phyloP scores from a whole-genome alignment of 2,888 invertebrate species.

The Pollenia labialis region DNA sequence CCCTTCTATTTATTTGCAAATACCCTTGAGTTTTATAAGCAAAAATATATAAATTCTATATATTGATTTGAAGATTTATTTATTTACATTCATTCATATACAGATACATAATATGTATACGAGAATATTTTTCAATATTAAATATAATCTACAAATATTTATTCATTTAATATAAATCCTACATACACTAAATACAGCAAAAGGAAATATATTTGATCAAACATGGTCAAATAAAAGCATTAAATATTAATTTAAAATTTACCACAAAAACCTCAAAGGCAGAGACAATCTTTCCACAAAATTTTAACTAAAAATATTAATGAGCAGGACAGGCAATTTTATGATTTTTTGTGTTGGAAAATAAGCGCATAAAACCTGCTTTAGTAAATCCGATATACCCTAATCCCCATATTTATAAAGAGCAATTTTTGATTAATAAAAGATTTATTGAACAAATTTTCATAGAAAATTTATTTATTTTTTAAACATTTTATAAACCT shows the following conservation, averaged over 20 bases:
- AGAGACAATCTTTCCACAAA: conserved; percentile 17
- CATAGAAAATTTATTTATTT: no score
- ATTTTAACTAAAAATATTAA: conserved; percentile 10
- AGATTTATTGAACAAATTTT: no score
- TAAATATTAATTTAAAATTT: conserved; percentile 55
- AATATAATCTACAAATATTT: conserved; percentile 19
- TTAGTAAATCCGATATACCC: no score
- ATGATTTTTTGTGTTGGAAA: neutral
- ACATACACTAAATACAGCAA: conserved; percentile 9
- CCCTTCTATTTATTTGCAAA: neutral
- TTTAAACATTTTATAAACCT: no score
- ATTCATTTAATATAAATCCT: conserved; percentile 16
- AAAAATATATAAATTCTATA: no score
- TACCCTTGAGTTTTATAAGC: neutral
- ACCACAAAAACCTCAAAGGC: conserved; percentile 37
- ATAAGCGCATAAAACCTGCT: neutral
- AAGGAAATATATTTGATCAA: conserved; percentile 12
- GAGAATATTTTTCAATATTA: neutral
- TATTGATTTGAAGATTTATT: no score
- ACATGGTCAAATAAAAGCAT: conserved; percentile 24
- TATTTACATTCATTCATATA: neutral
- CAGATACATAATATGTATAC: neutral
- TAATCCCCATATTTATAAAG: no score
- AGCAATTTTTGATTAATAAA: no score
- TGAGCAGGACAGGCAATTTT: neutral